A percentile compares a stretch with the other conserved stretches of the same genome.
Evolutionary conservation across 2,113 vertebrate species (phyloP).

Genomic region (Neomonachus schauinslandi): DNA sequence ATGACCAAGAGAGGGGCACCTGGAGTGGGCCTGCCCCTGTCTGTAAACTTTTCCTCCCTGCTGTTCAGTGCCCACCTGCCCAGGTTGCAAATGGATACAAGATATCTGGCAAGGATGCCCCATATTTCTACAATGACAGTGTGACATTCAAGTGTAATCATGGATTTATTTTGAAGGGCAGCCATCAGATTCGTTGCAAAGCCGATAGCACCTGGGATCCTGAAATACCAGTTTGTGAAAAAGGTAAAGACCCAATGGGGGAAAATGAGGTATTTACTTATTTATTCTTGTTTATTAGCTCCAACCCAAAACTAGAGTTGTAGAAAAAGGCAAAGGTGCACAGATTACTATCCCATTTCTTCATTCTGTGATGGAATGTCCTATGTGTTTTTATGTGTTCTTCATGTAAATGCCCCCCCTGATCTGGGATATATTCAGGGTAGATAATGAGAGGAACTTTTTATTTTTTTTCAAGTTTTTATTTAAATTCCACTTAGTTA

Average conservation of each 20-base stretch:
- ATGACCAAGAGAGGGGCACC: constrained; percentile 38
- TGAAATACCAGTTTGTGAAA: constrained; percentile 72
- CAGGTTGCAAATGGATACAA: constrained; percentile 47
- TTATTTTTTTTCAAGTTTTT: neutral
- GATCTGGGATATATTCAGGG: neutral
- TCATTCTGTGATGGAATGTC: neutral
- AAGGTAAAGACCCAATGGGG: constrained; percentile 75
- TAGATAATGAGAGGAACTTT: neutral
- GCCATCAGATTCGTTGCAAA: constrained; percentile 73
- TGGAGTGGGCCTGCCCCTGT: constrained; percentile 82
- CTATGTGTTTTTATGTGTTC: neutral
- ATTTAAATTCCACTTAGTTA: neutral
- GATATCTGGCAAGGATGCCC: neutral
- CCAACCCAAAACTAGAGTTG: neutral
- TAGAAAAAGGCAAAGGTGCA: neutral
- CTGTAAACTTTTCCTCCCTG: constrained; percentile 76
- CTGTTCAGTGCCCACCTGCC: constrained; percentile 63
- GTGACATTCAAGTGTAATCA: constrained; percentile 68
- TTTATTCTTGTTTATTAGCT: neutral
- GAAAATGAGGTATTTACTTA: neutral
- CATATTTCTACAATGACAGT: constrained; percentile 72
- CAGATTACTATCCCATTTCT: neutral
- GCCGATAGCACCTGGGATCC: constrained; percentile 79
- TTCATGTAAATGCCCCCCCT: neutral
- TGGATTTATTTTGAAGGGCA: constrained; percentile 83